Base-by-base conservation (phyloP, 2,113 vertebrate species). In the Noctilio leporinus region DNA sequence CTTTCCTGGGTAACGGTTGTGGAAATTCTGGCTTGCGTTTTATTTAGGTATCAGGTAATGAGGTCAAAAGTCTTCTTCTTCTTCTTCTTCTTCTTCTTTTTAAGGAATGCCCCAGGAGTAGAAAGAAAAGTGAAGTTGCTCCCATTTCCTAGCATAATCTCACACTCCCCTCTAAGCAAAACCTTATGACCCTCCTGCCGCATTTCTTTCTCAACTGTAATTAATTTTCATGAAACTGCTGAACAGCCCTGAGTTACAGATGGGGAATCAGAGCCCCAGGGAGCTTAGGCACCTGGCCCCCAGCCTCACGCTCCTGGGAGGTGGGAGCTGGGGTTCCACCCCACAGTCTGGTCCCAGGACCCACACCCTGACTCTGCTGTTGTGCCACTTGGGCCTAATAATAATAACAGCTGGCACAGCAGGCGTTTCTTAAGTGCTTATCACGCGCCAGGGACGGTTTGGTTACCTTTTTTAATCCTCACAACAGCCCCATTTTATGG, bases 381-480 rank as follows among this genome's bases (percentile, higher is more conserved):
- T 75, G 35, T 69, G 33, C 19, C 51, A 53, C 51, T 43, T 3
- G 9, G 59, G 43, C 40, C 16, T 53, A 0, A 14, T 28, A 16
- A 7, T 17, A 2, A 7, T 26, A 10, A 24, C n/a, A 30, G 47
- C 67, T 4, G 0, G 9, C 2, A 30, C 3, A 38, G 45, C 67
- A 0, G 30, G 35, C 30, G 0, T 80, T 67, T 76, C n/a, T 64
- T 33, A 33, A 73, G 59, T 11, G 1, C 30, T 69, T 62, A 33
- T 1, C 8, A 1, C 2, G 24, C 0, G 1, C 51, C 6, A 0
- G 49, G 4, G 22, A 20, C 1, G 3, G n/a, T 19, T 28, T 5
- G 4, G 19, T 43, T 24, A 19, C 22, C 53, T 47, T n/a, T 4
- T 38, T 69, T 28, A 38, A 19, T 10, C 62, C 59, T 51, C 3